These are phyloP conservation scores for Alligator mississippiensis DNA, from an alignment of 2,113 vertebrate species.

Conservation along the genomic window DNA sequence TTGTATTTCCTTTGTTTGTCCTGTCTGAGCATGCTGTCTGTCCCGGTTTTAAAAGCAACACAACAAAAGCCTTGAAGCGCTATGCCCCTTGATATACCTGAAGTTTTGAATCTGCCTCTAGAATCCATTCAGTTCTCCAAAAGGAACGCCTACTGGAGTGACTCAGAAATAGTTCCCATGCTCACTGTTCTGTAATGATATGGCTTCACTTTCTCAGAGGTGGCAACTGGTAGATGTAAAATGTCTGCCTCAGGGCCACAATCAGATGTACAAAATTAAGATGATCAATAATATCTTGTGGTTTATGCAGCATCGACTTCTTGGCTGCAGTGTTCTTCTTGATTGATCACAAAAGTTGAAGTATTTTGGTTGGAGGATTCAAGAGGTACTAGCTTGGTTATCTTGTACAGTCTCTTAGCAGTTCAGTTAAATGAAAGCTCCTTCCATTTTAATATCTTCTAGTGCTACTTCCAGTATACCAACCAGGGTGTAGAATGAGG, in stretches of 20 bases:
- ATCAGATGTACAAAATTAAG: background rate
- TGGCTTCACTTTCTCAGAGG: background rate
- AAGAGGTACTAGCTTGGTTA: background rate
- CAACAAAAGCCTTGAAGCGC: background rate
- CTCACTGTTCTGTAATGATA: background rate
- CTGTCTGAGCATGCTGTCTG: background rate
- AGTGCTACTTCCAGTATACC: too few species aligned
- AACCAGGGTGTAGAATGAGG: too few species aligned
- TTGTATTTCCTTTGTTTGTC: too few species aligned
- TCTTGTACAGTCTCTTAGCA: background rate
- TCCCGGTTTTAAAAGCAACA: background rate
- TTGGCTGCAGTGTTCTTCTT: background rate
- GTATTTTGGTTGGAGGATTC: background rate
- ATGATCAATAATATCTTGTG: background rate
- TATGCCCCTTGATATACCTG: fast-evolving
- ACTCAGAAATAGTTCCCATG: background rate
- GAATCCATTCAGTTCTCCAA: background rate
- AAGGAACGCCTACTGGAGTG: fast-evolving
- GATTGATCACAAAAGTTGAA: background rate
- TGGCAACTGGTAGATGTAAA: background rate
- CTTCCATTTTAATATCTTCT: too few species aligned
- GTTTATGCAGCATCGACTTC: background rate
- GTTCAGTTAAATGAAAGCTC: too few species aligned
- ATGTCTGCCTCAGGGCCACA: background rate
- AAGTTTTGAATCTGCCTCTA: background rate